Conservation (phyloP, 2,113 vertebrate species). For the Indri indri region DNA sequence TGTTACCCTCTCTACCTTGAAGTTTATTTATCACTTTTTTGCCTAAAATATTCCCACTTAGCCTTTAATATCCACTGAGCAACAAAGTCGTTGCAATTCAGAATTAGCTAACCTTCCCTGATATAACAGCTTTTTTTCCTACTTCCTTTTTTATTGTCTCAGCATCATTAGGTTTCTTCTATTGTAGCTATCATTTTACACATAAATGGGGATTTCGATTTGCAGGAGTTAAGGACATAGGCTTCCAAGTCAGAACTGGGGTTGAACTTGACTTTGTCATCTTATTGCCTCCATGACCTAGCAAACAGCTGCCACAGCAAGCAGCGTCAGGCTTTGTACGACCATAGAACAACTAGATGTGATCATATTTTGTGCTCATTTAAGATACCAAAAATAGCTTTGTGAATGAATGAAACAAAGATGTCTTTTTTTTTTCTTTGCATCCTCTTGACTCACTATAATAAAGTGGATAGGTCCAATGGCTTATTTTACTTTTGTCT, state of each 20-base stretch:
- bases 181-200: neutral
- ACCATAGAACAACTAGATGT: neutral
- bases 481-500: neutral
- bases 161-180: neutral
- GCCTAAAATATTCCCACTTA: neutral
- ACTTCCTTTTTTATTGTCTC: neutral
- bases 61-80: neutral
- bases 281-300: neutral
- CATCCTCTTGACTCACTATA: neutral
- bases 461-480: neutral
- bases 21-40: neutral
- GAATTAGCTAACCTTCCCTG: neutral
- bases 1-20: fast-evolving
- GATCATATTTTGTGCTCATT: neutral
- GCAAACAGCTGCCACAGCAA: neutral
- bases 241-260: neutral
- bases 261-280: neutral
- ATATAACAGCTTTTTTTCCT: neutral
- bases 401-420: neutral
- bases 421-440: neutral
- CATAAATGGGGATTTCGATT: neutral
- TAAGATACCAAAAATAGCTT: neutral
- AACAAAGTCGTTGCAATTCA: neutral
- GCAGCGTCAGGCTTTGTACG: neutral
- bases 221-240: neutral